Percentiles rank a stretch among this genome's conserved stretches.
Evolutionary conservation across 2,797 vertebrate species (phyloP).

Genomic region (Eidolon dupreanum): DNA sequence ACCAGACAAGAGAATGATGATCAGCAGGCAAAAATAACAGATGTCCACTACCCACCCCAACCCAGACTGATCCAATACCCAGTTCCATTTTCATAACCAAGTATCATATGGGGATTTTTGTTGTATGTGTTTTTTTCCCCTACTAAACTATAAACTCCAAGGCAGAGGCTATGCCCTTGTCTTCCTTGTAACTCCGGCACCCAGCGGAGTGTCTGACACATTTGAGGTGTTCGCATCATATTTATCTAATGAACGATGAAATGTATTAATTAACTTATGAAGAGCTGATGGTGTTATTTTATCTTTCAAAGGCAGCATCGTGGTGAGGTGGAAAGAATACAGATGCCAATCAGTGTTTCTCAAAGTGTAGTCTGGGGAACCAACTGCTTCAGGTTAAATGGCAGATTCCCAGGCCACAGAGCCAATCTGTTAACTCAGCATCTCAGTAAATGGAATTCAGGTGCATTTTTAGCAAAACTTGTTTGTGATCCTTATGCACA

Average conservation of each 20-base stretch:
- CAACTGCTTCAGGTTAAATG: neutral
- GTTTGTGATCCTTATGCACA: neutral
- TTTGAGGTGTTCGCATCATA: neutral
- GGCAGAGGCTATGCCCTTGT: neutral
- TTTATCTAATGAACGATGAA: neutral
- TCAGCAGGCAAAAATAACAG: slow-evolving; percentile 65
- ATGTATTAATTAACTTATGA: neutral
- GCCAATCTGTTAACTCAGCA: neutral
- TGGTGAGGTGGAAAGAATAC: neutral
- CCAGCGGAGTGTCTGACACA: neutral
- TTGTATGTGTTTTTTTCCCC: neutral
- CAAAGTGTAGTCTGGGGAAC: neutral
- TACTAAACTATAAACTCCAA: neutral
- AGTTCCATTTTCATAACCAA: slow-evolving; percentile 50
- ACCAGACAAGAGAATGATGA: slow-evolving; percentile 58
- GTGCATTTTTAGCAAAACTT: neutral
- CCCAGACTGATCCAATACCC: slow-evolving; percentile 54
- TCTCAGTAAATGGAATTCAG: neutral
- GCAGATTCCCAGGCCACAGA: neutral
- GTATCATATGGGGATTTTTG: neutral
- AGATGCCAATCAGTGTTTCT: neutral
- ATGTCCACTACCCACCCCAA: slow-evolving; percentile 56
- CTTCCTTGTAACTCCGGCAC: neutral
- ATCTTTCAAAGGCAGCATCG: neutral
- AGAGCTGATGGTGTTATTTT: neutral